These are phyloP conservation scores for Prunella strophiata DNA, from an alignment of 2,797 vertebrate genomes.

Conservation along the genomic window DNA sequence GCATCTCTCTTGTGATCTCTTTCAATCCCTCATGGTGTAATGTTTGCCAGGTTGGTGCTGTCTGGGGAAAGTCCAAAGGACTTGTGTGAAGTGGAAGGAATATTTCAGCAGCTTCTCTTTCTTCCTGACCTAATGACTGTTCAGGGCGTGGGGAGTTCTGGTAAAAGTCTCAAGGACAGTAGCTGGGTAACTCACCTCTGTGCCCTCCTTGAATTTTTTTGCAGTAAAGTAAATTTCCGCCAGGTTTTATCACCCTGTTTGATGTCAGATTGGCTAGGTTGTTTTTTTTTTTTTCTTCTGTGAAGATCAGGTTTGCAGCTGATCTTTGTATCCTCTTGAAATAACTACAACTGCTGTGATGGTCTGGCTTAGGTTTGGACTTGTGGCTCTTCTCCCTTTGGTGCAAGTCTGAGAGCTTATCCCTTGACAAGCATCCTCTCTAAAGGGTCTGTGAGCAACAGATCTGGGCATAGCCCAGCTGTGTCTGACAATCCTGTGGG, in stretches of 20 bases:
- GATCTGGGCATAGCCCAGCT: not conserved
- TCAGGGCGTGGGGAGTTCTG: not conserved
- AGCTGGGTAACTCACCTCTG: not conserved
- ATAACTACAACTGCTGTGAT: not conserved
- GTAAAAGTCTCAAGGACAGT: not conserved
- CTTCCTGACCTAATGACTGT: not conserved
- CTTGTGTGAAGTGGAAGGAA: not conserved
- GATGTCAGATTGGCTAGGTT: not conserved
- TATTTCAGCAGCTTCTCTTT: not conserved
- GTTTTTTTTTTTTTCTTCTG: not conserved
- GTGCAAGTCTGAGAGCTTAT: fast-evolving
- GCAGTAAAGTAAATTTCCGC: not conserved
- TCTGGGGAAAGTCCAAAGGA: not conserved
- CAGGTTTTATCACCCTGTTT: not conserved
- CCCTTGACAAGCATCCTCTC: not conserved
- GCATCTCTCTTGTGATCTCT: not conserved
- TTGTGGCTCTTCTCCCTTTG: not conserved
- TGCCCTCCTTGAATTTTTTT: not conserved
- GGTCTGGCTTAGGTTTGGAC: not conserved
- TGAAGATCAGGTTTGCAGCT: not conserved
- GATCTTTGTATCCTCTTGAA: not conserved
- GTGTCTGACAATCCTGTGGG: fast-evolving
- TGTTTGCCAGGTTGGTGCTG: not conserved
- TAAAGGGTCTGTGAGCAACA: not conserved
- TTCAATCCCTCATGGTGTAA: not conserved